Evolutionary conservation across 2,888 invertebrate species (phyloP), one percentile per base, ranked within the genome.

Genomic region (Piscicola geometra): DNA sequence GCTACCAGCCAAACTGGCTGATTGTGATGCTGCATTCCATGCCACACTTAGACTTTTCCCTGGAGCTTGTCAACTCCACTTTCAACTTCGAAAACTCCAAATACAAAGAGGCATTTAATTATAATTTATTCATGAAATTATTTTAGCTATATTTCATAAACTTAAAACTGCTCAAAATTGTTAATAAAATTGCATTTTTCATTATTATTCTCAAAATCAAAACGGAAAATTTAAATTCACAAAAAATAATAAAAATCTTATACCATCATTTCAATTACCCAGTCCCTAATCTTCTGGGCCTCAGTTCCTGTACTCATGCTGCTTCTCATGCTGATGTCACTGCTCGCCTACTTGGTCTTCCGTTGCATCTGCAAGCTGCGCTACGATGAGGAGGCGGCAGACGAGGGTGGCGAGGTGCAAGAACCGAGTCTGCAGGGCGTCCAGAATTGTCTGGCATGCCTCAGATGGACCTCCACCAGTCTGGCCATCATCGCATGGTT

Each of bases 41-140:
- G 88, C 94, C 94, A 79, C 94, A 94, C 87, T 89, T 94, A 85
- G 93, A 94, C 87, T 92, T 94, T 83, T 91, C 92, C 82, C 90
- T 94, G 83, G 92, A 92, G 85, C 89, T 90, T 82, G 93, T 93
- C 87, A 93, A 94, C 87, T 92, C 91, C 84, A 93, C 93, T 79
- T 95, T 96, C 87, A 91, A 93, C 83, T 94, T 93, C 71, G 90
- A 91, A 83, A 93, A 92, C 84, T 91, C 92, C 82, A 90, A 92
- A 81, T 95, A 95, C 87, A 89, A 93, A 81, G 94, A 95, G 91
- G 93, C n/a, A n/a, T n/a, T n/a, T n/a, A n/a, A n/a, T n/a, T n/a
- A n/a, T n/a, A n/a, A n/a, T n/a, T n/a, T n/a, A n/a, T n/a, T n/a
- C n/a, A n/a, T n/a, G n/a, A n/a, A n/a, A n/a, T n/a, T n/a, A n/a